Evolutionary conservation across 2,113 vertebrate genomes (phyloP).

Genomic region (Taurulus bubalis): DNA sequence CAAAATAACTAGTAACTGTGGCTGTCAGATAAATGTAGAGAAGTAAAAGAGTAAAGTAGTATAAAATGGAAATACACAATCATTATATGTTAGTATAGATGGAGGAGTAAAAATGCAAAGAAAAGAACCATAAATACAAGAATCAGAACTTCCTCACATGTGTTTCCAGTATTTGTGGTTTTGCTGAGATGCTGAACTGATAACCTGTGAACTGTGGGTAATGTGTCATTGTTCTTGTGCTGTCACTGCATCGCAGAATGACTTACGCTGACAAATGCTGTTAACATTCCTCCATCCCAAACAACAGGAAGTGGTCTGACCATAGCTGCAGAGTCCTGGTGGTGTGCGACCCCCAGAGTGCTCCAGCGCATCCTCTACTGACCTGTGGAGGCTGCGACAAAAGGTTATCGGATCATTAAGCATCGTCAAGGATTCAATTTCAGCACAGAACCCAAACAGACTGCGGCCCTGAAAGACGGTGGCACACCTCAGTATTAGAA

Average conservation of each 20-base stretch:
- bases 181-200: constrained; percentile 20
- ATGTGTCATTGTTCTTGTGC: constrained; percentile 14
- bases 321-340: constrained; percentile 63
- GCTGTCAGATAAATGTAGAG: neutral
- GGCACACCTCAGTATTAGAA: neutral
- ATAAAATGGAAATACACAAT: neutral
- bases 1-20: neutral
- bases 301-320: constrained; percentile 70
- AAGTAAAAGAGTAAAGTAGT: neutral
- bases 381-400: constrained; percentile 52
- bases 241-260: constrained; percentile 17
- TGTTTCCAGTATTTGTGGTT: constrained; percentile 10
- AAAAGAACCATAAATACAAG: neutral
- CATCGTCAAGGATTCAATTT: constrained; percentile 12
- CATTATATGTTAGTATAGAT: neutral
- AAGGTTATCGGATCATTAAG: constrained; percentile 51
- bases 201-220: constrained; percentile 42
- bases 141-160: neutral
- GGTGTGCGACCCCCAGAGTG: constrained; percentile 14
- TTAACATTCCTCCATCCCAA: constrained; percentile 79
- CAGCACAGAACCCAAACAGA: constrained; percentile 3
- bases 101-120: neutral
- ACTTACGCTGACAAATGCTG: constrained; percentile 78
- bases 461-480: neutral
- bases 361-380: constrained; percentile 33